Evolutionary conservation across 1,140 invertebrate genomes (phyloP).

Genomic region (Ceratosolen fusciceps): DNA sequence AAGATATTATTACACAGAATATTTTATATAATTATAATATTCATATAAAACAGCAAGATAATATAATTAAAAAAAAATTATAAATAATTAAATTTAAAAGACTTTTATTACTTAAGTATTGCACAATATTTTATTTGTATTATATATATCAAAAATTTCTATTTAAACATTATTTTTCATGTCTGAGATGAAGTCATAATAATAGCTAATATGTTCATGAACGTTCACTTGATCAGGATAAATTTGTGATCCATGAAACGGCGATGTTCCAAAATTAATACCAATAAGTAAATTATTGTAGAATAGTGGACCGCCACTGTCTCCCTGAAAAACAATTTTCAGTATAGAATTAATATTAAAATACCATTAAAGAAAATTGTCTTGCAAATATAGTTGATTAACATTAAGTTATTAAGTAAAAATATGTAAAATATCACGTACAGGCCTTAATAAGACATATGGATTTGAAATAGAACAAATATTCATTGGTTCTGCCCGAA

Average conservation of each 20-base stretch:
- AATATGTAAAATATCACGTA: background rate
- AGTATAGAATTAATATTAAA: background rate
- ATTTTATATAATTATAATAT: too few species aligned
- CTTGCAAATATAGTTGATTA: too few species aligned
- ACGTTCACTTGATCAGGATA: background rate
- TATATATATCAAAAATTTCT: too few species aligned
- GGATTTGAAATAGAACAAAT: background rate
- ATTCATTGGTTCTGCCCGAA: background rate
- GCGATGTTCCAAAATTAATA: background rate
- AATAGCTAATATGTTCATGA: background rate
- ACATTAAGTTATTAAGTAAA: too few species aligned
- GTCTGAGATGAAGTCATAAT: background rate
- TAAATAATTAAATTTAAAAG: too few species aligned
- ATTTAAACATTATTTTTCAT: too few species aligned
- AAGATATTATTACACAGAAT: too few species aligned
- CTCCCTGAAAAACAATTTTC: background rate
- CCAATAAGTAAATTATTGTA: background rate
- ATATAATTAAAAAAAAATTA: too few species aligned
- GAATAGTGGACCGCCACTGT: constrained; percentile 1
- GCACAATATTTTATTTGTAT: too few species aligned
- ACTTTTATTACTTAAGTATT: too few species aligned
- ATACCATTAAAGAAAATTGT: too few species aligned
- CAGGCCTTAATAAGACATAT: background rate
- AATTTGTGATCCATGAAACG: background rate
- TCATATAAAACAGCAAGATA: too few species aligned